These are phyloP conservation scores for Tachysurus fulvidraco DNA, from an alignment of 2,113 vertebrate species.

Conservation along the genomic window DNA sequence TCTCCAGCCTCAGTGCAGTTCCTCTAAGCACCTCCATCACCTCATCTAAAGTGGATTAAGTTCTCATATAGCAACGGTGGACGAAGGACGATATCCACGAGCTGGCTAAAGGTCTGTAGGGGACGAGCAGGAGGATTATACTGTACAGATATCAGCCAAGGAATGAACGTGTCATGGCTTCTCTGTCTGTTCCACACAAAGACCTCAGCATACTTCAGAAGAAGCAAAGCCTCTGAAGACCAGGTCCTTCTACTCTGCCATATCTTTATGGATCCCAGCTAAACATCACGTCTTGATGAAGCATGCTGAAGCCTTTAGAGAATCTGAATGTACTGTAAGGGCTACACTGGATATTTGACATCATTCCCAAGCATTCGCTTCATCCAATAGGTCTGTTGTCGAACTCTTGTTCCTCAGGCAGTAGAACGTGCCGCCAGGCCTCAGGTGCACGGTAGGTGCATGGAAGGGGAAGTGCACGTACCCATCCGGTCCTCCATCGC, in stretches of 20 bases:
- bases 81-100: background rate
- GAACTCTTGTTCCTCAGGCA: too few relatives aligned
- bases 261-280: background rate
- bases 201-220: background rate
- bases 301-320: background rate
- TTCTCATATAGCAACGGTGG: background rate
- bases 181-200: background rate
- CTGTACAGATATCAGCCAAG: background rate
- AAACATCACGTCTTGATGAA: background rate
- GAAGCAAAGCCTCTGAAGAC: too few relatives aligned
- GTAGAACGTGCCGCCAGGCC: background rate
- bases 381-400: background rate
- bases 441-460: background rate
- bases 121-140: background rate
- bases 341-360: background rate
- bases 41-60: background rate
- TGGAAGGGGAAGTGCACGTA: background rate
- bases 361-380: background rate
- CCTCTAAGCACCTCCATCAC: background rate
- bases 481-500: background rate
- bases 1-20: background rate
- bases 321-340: background rate
- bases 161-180: background rate
- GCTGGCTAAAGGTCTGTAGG: background rate
- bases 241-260: background rate